Evolutionary conservation across 37 sponge, comb jelly and placozoan species (phyloP), one percentile per base, ranked within the genome.

Genomic region (Crambe crambe): DNA sequence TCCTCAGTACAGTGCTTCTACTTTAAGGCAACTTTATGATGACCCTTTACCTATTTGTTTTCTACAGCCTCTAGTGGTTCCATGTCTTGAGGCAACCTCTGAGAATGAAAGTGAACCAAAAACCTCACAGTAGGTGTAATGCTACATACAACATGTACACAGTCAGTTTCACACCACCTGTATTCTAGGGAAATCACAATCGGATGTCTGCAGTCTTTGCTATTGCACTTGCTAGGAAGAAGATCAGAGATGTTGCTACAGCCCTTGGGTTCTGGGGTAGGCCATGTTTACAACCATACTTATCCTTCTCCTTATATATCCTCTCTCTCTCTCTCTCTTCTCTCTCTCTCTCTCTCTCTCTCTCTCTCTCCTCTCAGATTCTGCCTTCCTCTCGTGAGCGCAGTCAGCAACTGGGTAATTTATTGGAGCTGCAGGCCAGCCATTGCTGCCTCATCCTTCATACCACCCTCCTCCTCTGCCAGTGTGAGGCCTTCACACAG

Each of bases 171-270:
- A n/a, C n/a, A n/a, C n/a, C n/a, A n/a, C n/a, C n/a, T n/a, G n/a
- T n/a, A n/a, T n/a, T n/a, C n/a, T 26, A 84, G 85, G 71, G 85
- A 77, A 69, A 71, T 23, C 47, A 62, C 77, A 1, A 76, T 84
- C 4, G 29, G 47, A 2, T 57, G 23, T 34, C 78, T 84, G 31
- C 70, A 37, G 17, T 8, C 61, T 17, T 35, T 72, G 77, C 85
- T 84, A 15, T 44, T 84, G 37, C 70, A 76, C 1, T 47, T 61
- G 47, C 61, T 84, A 27, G 59, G 42, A 21, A 56, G 40, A 59
- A 56, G 77, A 26, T 57, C 85, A 32, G 62, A 61, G 18, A 42
- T 44, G 43, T 56, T 84, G 61, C 59, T 84, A 27, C 42, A 77
- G 71, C 77, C 59, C 12, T 8, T 34, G 31, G 70, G 58, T 23